phyloP scores from a whole-genome alignment of 1,140 invertebrate genomes.

The Calycopis cecrops region DNA sequence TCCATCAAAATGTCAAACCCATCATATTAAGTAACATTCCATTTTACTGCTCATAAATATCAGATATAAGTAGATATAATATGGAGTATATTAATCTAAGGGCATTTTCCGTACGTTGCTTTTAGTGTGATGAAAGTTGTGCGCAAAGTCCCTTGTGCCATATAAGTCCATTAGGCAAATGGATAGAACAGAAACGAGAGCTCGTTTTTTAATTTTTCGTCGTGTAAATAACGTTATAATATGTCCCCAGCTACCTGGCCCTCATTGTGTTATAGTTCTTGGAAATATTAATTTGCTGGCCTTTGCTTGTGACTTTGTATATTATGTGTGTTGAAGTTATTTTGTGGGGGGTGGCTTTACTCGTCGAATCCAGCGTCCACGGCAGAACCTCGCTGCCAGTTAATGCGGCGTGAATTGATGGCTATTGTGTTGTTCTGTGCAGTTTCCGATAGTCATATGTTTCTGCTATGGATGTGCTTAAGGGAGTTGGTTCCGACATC shows the following conservation, averaged over 20 bases:
- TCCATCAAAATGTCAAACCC: neutral
- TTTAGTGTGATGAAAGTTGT: constrained; percentile 71
- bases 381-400: too few relatives aligned
- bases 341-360: too few relatives aligned
- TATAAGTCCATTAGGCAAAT: constrained; percentile 72
- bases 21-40: neutral
- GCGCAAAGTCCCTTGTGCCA: constrained; percentile 56
- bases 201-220: constrained; percentile 67
- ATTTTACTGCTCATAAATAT: constrained; percentile 7
- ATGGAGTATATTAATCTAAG: constrained; percentile 60
- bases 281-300: neutral
- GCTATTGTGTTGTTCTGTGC: too few relatives aligned
- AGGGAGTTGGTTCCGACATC: too few relatives aligned
- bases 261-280: constrained; percentile 9
- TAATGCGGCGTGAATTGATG: too few relatives aligned
- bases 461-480: too few relatives aligned
- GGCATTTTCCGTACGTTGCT: constrained; percentile 63
- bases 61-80: constrained; percentile 31
- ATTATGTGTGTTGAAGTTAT: too few relatives aligned
- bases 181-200: constrained; percentile 59
- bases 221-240: constrained; percentile 63
- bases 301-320: too few relatives aligned
- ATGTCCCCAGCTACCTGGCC: constrained; percentile 35
- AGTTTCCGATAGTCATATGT: too few relatives aligned
- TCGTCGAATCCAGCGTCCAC: too few relatives aligned